phyloP scores from a whole-genome alignment of 2,113 vertebrate genomes.

The Mobula birostris region DNA sequence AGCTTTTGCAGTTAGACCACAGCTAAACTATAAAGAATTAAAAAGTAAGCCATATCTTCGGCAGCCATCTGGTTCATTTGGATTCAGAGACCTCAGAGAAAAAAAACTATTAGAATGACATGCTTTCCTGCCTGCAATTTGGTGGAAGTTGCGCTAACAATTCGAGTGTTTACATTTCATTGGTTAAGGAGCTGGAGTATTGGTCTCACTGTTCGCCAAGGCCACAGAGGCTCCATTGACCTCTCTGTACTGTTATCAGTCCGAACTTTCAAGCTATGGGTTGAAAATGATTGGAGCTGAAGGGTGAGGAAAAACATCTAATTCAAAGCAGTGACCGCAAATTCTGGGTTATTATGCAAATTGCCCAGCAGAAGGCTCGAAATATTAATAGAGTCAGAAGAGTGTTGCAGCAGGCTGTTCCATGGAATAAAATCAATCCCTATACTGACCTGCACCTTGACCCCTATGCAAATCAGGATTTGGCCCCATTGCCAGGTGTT shows the following conservation, averaged over 20 bases:
- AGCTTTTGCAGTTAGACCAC: not conserved
- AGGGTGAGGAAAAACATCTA: not conserved
- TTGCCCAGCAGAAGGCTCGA: not conserved
- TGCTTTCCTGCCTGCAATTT: not conserved
- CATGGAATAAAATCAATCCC: not conserved
- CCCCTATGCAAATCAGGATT: not conserved
- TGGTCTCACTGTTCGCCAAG: not conserved
- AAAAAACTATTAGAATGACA: not conserved
- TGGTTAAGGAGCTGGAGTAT: not conserved
- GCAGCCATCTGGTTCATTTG: not conserved
- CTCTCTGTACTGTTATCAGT: not conserved
- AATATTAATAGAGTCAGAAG: not conserved
- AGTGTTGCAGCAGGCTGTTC: not conserved
- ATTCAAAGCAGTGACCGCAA: not conserved
- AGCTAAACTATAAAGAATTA: conserved; percentile 12
- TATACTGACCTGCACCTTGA: not conserved
- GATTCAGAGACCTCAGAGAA: not conserved
- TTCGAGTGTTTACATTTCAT: not conserved
- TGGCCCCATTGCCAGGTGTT: too few relatives aligned
- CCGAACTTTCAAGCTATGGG: not conserved
- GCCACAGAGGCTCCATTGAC: not conserved
- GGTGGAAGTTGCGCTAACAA: not conserved
- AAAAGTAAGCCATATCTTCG: not conserved
- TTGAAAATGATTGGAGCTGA: not conserved
- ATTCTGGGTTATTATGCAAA: not conserved